Evolutionary conservation across 2,888 invertebrate species (phyloP).

Genomic region (Leucophora obtusa): DNA sequence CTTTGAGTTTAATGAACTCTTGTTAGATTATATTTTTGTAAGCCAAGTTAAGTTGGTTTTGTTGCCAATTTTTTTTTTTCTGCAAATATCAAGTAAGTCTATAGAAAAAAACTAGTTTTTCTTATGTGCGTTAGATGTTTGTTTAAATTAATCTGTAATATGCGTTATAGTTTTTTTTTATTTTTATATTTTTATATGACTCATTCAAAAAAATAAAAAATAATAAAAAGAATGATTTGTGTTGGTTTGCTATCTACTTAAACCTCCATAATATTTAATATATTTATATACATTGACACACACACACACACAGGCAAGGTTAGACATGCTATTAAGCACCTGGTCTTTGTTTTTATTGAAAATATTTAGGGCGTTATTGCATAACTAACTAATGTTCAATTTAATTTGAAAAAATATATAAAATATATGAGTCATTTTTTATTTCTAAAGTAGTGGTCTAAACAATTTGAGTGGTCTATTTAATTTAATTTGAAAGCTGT

Average conservation of each 20-base stretch:
- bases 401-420: constrained; percentile 1
- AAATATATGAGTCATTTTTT: constrained; percentile 48
- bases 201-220: constrained; percentile 42
- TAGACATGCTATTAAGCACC: constrained; percentile 55
- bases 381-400: constrained; percentile 44
- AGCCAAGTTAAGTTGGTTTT: constrained; percentile 39
- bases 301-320: neutral
- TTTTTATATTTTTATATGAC: constrained; percentile 32
- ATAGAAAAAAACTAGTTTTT: constrained; percentile 54
- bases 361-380: constrained; percentile 55
- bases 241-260: constrained; percentile 51
- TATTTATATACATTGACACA: constrained; percentile 1
- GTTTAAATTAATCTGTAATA: constrained; percentile 53
- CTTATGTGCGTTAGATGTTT: constrained; percentile 43
- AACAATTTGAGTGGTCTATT: neutral
- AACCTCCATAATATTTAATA: constrained; percentile 21
- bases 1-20: constrained; percentile 62
- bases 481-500: neutral
- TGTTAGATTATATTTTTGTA: constrained; percentile 27
- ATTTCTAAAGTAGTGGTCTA: neutral
- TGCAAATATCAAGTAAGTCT: constrained; percentile 4
- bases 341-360: constrained; percentile 53
- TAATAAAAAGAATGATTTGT: constrained; percentile 51
- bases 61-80: constrained; percentile 50
- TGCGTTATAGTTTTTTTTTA: constrained; percentile 49